Base-by-base conservation (phyloP, 2,113 vertebrate genomes). In the Variabilichromis moorii region DNA sequence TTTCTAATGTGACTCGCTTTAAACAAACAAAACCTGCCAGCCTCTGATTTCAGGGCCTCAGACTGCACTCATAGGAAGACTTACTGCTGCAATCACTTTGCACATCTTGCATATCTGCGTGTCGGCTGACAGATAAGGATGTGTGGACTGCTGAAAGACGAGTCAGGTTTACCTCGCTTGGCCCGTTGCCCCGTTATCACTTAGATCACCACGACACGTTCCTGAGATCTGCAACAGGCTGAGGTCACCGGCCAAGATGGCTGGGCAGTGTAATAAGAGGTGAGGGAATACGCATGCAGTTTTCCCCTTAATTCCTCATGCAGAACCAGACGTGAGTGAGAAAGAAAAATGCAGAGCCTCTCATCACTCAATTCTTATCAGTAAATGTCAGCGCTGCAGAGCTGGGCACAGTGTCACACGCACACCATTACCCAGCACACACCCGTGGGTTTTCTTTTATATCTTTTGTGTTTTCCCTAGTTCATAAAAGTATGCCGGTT, bases 191-290 rank as follows among this genome's bases (percentile, higher is more conserved):
- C 50, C 1, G 3, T 55, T 37, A 73, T 91, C 28, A 2, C 83
- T 55, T 90, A 54, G 3, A 26, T 78, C 37, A 7, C 50, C 80
- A 31, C 21, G 40, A 81, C 53, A 57, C 50, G 63, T 81, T 83
- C 86, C 85, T 90, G 81, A 90, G 82, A 88, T 90, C 80, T n/a
- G 17, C 17, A 28, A 73, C 53, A 79, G 89, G 53, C 76, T 84
- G 85, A 91, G 68, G 84, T 92, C 91, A 92, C 89, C 61, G 8
- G 2, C 71, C 14, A 28, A 82, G 84, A 85, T 24, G 73, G 78
- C 76, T 19, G 50, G 19, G 19, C 47, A 68, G 31, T 26, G 9
- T 76, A 63, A 26, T 33, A 3, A 76, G 21, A 53, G 33, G 37
- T 40, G 79, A 37, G 28, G 35, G 42, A 47, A 61, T 45, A 4